Conservation (phyloP, 2,797 vertebrate species). For the Moxostoma hubbsi region DNA sequence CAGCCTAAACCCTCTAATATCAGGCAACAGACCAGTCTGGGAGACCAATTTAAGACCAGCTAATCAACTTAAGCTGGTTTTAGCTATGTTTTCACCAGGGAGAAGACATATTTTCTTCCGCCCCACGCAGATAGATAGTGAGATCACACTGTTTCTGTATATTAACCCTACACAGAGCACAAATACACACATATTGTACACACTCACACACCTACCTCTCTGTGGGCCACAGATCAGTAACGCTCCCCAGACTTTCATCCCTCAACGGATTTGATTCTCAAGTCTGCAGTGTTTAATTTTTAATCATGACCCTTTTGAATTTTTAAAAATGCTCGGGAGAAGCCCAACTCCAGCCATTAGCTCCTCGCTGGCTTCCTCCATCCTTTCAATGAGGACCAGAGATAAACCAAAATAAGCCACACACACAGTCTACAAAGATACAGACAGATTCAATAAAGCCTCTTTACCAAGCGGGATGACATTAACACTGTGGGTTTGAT, state of each 20-base stretch:
- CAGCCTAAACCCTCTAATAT: too few species aligned
- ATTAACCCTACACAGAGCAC: conserved; percentile 18
- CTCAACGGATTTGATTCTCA: conserved; percentile 41
- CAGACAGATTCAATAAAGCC: conserved; percentile 39
- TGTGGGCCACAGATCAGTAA: conserved; percentile 40
- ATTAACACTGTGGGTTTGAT: conserved; percentile 26
- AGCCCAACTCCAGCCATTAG: conserved; percentile 38
- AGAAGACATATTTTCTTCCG: not conserved
- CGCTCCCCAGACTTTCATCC: conserved; percentile 42
- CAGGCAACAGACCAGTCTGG: too few species aligned
- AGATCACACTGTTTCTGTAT: not conserved
- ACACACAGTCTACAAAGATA: conserved; percentile 22
- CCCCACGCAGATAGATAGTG: conserved; percentile 9
- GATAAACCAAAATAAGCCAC: conserved; percentile 33
- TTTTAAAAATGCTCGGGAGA: conserved; percentile 47
- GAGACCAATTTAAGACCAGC: too few species aligned
- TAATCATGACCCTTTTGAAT: conserved; percentile 54
- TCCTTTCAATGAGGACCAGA: conserved; percentile 36
- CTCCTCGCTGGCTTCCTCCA: conserved; percentile 23
- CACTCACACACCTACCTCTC: conserved; percentile 29
- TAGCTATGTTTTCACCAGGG: too few species aligned
- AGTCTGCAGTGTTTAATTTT: conserved; percentile 54
- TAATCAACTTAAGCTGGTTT: too few species aligned
- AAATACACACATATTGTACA: conserved; percentile 8
- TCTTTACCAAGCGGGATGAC: conserved; percentile 17